These are phyloP conservation scores for Drosophila paranaensis DNA, from an alignment of 2,888 invertebrate genomes.

Conservation along the genomic window DNA sequence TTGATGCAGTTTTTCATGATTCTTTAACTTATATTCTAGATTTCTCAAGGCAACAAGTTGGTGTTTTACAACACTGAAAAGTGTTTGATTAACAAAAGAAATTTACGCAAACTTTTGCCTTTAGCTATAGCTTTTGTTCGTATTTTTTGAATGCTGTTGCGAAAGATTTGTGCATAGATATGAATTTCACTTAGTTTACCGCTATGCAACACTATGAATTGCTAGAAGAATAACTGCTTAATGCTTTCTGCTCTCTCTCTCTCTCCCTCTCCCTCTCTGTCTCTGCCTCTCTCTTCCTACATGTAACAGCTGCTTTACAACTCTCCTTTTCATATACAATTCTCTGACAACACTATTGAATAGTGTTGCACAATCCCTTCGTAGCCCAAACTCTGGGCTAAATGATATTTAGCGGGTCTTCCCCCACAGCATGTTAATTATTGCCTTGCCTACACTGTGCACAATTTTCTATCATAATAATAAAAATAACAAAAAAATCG, in stretches of 20 bases:
- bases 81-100: neutral
- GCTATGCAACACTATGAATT: neutral
- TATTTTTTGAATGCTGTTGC: no score
- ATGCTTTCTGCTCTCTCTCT: neutral
- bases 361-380: neutral
- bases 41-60: neutral
- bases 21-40: neutral
- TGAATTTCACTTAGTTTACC: neutral
- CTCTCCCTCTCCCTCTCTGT: neutral
- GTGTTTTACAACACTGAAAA: neutral
- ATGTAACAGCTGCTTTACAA: neutral
- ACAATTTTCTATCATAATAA: conserved; percentile 9
- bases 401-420: neutral
- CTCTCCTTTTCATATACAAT: neutral
- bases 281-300: neutral
- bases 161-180: no score
- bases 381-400: neutral
- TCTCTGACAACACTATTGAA: neutral
- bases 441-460: neutral
- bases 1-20: no score
- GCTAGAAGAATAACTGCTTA: neutral
- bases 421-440: neutral
- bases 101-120: neutral
- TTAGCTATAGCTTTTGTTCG: neutral
- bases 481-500: no score